These are phyloP conservation scores for Pachydiplax longipennis DNA, from an alignment of 2,888 invertebrate genomes.

Conservation along the genomic window DNA sequence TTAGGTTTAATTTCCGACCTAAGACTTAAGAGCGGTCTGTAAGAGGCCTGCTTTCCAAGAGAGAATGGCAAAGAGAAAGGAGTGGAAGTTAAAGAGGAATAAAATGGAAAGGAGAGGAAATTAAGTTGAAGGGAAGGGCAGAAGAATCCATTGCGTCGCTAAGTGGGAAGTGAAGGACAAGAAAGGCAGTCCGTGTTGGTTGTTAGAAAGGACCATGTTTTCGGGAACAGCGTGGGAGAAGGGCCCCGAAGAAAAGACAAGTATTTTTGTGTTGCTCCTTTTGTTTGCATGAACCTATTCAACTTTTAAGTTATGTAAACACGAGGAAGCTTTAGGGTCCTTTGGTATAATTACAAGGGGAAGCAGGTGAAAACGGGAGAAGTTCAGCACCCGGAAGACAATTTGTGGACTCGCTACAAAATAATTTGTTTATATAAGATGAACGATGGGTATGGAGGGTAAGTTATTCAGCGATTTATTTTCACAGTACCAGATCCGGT, in stretches of 20 bases:
- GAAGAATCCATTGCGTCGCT: background rate
- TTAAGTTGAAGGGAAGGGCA: background rate
- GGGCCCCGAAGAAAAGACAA: background rate
- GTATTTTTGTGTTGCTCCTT: background rate
- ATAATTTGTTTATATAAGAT: too few relatives aligned
- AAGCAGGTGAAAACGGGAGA: background rate
- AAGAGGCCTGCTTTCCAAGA: background rate
- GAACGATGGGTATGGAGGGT: background rate
- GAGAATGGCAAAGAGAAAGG: background rate
- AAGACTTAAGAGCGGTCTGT: background rate
- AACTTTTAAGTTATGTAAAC: background rate
- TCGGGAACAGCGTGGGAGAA: background rate
- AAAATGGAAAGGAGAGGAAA: background rate
- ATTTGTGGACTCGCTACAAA: too few relatives aligned
- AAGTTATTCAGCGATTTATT: background rate
- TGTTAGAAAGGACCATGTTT: background rate
- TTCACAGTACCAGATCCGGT: too few relatives aligned
- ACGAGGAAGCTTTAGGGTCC: background rate
- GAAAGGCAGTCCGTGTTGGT: background rate
- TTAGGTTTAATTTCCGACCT: too few relatives aligned
- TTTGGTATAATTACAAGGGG: background rate
- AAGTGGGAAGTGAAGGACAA: background rate
- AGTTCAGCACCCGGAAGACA: too few relatives aligned
- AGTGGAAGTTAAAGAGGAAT: background rate
- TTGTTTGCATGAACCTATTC: background rate